phyloP scores from a whole-genome alignment of 1,140 invertebrate species.

The Galleria mellonella region DNA sequence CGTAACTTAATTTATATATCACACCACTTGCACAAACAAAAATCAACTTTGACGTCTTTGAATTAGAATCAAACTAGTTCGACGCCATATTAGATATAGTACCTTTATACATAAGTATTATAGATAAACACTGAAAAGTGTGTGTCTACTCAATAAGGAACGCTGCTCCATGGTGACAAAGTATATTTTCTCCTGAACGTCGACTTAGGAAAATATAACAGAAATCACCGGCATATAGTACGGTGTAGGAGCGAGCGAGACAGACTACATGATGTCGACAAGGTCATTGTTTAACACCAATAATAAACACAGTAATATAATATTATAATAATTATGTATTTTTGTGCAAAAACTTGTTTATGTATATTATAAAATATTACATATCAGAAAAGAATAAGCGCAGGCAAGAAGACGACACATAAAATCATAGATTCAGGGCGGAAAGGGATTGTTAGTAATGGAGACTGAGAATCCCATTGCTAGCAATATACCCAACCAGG shows the following conservation, averaged over 20 bases:
- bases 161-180: too few species aligned
- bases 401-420: too few species aligned
- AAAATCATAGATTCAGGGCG: too few species aligned
- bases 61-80: too few species aligned
- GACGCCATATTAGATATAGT: neutral
- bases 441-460: too few species aligned
- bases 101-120: constrained; percentile 16
- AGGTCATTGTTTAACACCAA: constrained; percentile 42
- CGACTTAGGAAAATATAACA: constrained; percentile 47
- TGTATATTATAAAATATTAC: too few species aligned
- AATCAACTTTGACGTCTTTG: constrained; percentile 6
- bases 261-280: constrained; percentile 17
- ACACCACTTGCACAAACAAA: constrained; percentile 13
- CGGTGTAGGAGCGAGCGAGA: constrained; percentile 35
- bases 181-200: neutral
- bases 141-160: constrained; percentile 14
- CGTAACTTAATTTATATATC: too few species aligned
- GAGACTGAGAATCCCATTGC: too few species aligned
- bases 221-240: constrained; percentile 28
- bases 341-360: constrained; percentile 8
- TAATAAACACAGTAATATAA: constrained; percentile 31
- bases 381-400: too few species aligned
- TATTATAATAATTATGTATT: constrained; percentile 10
- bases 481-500: too few species aligned
- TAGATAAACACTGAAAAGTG: constrained; percentile 54